Base-by-base conservation (phyloP, 2,888 invertebrate species). In the Heliconius ethilla region DNA sequence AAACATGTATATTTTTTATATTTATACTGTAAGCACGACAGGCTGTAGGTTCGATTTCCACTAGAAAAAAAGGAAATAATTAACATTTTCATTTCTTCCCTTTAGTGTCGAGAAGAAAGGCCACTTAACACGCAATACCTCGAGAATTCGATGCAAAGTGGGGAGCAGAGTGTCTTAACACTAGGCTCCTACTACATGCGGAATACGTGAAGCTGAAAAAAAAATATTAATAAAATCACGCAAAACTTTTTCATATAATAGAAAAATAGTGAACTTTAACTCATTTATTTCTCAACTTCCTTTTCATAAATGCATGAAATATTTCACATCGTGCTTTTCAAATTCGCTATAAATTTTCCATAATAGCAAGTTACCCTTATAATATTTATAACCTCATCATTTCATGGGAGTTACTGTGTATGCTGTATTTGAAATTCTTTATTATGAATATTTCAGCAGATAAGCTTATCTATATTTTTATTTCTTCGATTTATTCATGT, bases 401-500 rank as follows among this genome's bases (percentile, higher is more conserved):
- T 78, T 70, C 66, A n/a, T 77, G 75, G 75, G 78, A 81, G 75
- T 70, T 72, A 67, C 83, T 80, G 81, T 86, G 84, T 83, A 86
- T 85, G 86, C 85, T 82, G 85, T 86, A 84, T 85, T 87, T 86
- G 84, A 86, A 86, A 87, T 91, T 87, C 88, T 91, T 93, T 91
- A 93, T 91, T 84, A 84, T 85, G 90, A 88, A 92, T 92, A 92
- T 90, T 88, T 92, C 87, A 86, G 82, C 81, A 90, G 92, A 92
- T 91, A 92, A 92, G 90, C 89, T 87, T 86, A 87, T 86, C 87
- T 81, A 84, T 85, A 89, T 89, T 89, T 89, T 89, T 90, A 91
- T 90, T 88, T 90, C 89, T 91, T 89, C 90, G 90, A 92, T 92
- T 92, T 92, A 92, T 93, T 94, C 92, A 89, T 92, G 92, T 88